Evolutionary conservation across 2,797 vertebrate species (phyloP).

Genomic region (Phoeniculus purpureus): DNA sequence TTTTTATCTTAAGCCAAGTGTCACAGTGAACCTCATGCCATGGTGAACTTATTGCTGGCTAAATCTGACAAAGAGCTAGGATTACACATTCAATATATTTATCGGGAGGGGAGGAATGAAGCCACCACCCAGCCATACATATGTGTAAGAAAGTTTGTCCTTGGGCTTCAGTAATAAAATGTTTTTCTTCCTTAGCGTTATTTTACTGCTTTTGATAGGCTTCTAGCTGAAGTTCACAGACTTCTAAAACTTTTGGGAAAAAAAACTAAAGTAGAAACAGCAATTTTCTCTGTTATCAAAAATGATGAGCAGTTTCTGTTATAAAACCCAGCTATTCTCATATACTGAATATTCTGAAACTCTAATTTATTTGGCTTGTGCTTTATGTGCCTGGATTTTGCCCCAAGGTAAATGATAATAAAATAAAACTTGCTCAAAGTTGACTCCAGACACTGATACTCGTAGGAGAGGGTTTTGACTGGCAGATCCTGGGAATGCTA

Average conservation of each 20-base stretch:
- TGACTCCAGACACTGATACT: not conserved
- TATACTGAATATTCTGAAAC: conserved; percentile 1
- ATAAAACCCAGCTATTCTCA: not conserved
- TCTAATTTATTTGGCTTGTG: not conserved
- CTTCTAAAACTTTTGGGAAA: not conserved
- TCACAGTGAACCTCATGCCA: not conserved
- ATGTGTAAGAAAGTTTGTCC: not conserved
- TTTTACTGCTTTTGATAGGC: not conserved
- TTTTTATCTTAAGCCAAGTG: not conserved
- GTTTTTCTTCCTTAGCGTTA: not conserved
- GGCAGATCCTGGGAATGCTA: not conserved
- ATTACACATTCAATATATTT: not conserved
- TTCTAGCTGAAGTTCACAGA: not conserved
- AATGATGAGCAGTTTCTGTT: not conserved
- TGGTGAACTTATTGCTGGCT: not conserved
- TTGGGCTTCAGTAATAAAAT: not conserved
- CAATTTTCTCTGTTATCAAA: not conserved
- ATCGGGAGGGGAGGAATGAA: accelerated
- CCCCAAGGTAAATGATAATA: not conserved
- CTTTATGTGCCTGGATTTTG: not conserved
- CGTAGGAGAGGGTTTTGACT: not conserved
- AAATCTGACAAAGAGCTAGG: not conserved
- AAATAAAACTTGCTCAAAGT: not conserved
- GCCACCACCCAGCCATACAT: not conserved
- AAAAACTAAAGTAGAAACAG: not conserved